Evolutionary conservation across 2,113 vertebrate species (phyloP).

Genomic region (Ovibos moschatus): DNA sequence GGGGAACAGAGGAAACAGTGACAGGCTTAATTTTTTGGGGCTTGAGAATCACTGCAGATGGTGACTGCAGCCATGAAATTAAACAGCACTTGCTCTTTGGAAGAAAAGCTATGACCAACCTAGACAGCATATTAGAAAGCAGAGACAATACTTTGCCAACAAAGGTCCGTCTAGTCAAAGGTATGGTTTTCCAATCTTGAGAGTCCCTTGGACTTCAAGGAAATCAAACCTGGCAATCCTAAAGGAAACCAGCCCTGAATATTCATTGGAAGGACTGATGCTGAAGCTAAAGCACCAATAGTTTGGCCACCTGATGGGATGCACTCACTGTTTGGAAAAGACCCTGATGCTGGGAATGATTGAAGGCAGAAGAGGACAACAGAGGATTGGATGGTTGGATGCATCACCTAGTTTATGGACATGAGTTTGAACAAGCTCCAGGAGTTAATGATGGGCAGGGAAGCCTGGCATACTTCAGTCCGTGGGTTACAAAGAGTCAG

Average conservation of each 20-base stretch:
- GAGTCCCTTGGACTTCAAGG: background rate
- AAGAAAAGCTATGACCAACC: background rate
- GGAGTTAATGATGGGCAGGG: background rate
- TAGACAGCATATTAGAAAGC: background rate
- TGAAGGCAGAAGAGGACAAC: background rate
- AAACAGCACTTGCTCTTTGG: background rate
- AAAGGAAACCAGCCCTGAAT: background rate
- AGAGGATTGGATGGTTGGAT: background rate
- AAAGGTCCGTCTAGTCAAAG: background rate
- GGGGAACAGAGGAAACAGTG: background rate
- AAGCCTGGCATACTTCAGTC: background rate
- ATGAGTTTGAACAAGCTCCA: background rate
- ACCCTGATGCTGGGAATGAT: background rate
- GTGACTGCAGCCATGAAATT: background rate
- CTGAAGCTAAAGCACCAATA: background rate
- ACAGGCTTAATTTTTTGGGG: background rate
- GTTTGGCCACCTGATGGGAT: background rate
- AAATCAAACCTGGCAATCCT: background rate
- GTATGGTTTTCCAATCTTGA: background rate
- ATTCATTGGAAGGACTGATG: background rate
- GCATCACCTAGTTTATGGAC: background rate
- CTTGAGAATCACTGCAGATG: background rate
- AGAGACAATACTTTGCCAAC: background rate
- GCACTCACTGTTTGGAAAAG: background rate
- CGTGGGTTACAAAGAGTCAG: accelerated